Evolutionary conservation across 2,888 invertebrate species (phyloP), one percentile per base, ranked within the genome.

Genomic region (Parascotia fuliginaria): DNA sequence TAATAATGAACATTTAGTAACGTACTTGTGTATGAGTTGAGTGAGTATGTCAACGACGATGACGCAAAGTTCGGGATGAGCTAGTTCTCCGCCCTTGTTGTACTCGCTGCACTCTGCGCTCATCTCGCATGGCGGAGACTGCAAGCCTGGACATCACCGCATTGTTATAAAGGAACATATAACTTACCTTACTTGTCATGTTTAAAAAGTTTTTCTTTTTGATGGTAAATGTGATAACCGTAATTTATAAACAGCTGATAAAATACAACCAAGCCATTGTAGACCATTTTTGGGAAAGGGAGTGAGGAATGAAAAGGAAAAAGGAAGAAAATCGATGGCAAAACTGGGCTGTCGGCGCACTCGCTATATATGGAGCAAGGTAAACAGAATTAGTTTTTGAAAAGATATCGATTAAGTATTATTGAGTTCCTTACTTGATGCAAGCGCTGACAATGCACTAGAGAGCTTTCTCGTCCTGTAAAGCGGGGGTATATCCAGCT

Each of bases 11-110:
- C 5, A 4, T n/a, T 29, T 0, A 9, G 12, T 31, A 12, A 71
- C 78, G 75, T 64, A 94, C 94, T 92, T 93, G 69, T 93, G 83
- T 41, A 93, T 89, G 37, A 94, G 92, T 66, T 93, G 92, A 50
- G 93, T 88, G 52, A 94, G 87, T 33, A 94, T 86, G 63, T 94
- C 93, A 19, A 94, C 89, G 33, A 94, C 93, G 51, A 94, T 87
- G 61, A 93, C 85, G 60, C 83, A 94, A 33, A 95, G 86, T 53
- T 93, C 93, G 0, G 94, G 94, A 71, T 94, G 92, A 33, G 93
- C 92, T 44, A 94, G 88, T 40, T 88, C 87, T 28, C 91, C 85
- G 49, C 65, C 69, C 66, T 73, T 70, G 55, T 59, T 70, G 74
- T 81, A 80, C 65, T 81, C 81, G 54, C 72, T 70, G 63, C 80